Conservation (phyloP, 2,797 vertebrate species). For the Pangasius sanitwongsei region DNA sequence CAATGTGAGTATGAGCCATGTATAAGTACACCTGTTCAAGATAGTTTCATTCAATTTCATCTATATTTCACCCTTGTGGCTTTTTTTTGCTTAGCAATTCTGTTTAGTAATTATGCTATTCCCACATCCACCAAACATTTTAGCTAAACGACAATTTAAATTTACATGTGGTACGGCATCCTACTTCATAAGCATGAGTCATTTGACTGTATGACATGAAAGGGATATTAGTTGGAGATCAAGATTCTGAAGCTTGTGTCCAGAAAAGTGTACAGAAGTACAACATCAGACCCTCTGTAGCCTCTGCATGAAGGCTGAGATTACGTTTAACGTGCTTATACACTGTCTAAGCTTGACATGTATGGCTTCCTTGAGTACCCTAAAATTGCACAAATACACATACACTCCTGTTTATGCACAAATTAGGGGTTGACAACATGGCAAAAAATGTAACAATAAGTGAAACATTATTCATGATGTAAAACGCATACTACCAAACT, state of each 20-base stretch:
- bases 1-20: constrained; percentile 37
- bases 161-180: neutral
- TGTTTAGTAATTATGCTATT: neutral
- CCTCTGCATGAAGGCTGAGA: neutral
- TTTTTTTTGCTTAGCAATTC: neutral
- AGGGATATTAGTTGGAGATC: neutral
- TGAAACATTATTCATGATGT: neutral
- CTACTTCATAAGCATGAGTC: neutral
- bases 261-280: neutral
- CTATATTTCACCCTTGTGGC: neutral
- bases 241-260: neutral
- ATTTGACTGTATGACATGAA: neutral
- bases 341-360: neutral
- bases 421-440: neutral
- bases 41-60: no score
- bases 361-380: neutral
- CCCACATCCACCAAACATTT: neutral
- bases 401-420: no score
- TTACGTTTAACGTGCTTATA: neutral
- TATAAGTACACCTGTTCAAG: neutral
- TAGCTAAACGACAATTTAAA: neutral
- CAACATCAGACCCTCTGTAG: neutral
- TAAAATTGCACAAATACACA: neutral
- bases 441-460: neutral
- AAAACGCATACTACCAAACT: neutral